Percentiles rank a stretch among this genome's conserved stretches.
Conservation (phyloP, 2,113 vertebrate genomes). For the Mugil cephalus region DNA sequence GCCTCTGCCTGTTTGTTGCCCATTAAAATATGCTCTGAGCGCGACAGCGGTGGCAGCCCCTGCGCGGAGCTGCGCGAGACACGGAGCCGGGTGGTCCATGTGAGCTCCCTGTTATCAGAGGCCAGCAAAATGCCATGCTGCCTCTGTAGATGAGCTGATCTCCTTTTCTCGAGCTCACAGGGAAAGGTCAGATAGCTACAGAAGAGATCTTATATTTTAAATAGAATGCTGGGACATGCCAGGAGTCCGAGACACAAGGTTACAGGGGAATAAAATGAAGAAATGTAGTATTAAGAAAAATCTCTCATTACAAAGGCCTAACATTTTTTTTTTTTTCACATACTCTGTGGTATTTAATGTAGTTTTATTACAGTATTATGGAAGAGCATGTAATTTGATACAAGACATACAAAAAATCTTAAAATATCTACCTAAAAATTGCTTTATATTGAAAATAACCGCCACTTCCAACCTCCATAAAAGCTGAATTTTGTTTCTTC, state of each 20-base stretch:
- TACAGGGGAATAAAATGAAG: slow-evolving; percentile 26
- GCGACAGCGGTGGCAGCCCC: slow-evolving; percentile 41
- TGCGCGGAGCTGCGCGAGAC: slow-evolving; percentile 27
- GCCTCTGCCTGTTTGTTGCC: slow-evolving; percentile 18
- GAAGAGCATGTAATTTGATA: background rate
- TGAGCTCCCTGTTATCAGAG: slow-evolving; percentile 56
- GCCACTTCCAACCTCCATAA: background rate
- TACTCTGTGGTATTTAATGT: background rate
- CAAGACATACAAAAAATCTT: no score
- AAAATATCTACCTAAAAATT: no score
- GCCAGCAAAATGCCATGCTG: slow-evolving; percentile 68
- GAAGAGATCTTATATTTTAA: slow-evolving; percentile 39
- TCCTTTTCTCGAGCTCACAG: slow-evolving; percentile 50
- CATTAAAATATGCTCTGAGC: slow-evolving; percentile 41
- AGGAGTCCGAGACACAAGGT: slow-evolving; percentile 44
- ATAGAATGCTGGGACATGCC: slow-evolving; percentile 35
- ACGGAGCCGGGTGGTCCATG: slow-evolving; percentile 31
- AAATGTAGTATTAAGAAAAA: slow-evolving; percentile 4
- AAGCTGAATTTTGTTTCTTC: background rate
- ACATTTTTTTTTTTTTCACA: slow-evolving; percentile 7
- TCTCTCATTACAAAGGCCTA: background rate
- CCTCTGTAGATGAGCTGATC: slow-evolving; percentile 68
- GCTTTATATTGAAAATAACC: background rate
- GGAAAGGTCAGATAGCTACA: slow-evolving; percentile 76
- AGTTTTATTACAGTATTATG: background rate